Conservation (phyloP, 2,113 vertebrate genomes). For the Eclectus roratus region DNA sequence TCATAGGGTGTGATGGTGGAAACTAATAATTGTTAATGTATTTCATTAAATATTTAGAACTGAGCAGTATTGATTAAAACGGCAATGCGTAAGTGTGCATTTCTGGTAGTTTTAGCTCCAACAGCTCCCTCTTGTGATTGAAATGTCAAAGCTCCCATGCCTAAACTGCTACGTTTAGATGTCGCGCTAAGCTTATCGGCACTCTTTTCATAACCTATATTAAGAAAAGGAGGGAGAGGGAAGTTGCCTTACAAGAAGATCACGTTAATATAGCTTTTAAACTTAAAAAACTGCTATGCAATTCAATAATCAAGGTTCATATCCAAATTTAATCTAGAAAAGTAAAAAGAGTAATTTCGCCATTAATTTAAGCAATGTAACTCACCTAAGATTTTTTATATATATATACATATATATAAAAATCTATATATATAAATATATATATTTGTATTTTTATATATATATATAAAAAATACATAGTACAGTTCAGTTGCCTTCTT, state of each 20-base stretch:
- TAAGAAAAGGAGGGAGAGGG: background rate
- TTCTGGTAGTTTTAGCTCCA: conserved; percentile 65
- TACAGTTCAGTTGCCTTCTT: background rate
- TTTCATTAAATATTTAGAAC: conserved; percentile 73
- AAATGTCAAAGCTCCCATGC: background rate
- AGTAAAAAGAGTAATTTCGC: background rate
- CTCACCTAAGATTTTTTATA: background rate
- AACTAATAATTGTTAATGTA: conserved; percentile 74
- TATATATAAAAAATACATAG: too few species aligned
- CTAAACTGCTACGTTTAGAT: background rate
- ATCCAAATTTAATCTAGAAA: background rate
- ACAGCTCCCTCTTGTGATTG: conserved; percentile 78
- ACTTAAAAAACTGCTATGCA: background rate
- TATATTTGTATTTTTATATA: too few species aligned
- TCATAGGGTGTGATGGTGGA: conserved; percentile 50
- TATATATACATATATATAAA: too few species aligned
- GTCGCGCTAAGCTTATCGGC: background rate
- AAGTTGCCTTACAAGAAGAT: background rate
- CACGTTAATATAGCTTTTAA: background rate
- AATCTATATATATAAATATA: too few species aligned
- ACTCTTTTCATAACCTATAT: background rate
- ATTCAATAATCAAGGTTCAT: background rate
- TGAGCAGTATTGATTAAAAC: conserved; percentile 45
- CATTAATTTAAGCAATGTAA: background rate
- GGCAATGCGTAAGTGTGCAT: background rate